These are phyloP conservation scores for Odontesthes bonariensis DNA, from an alignment of 2,113 vertebrate genomes.

Conservation along the genomic window DNA sequence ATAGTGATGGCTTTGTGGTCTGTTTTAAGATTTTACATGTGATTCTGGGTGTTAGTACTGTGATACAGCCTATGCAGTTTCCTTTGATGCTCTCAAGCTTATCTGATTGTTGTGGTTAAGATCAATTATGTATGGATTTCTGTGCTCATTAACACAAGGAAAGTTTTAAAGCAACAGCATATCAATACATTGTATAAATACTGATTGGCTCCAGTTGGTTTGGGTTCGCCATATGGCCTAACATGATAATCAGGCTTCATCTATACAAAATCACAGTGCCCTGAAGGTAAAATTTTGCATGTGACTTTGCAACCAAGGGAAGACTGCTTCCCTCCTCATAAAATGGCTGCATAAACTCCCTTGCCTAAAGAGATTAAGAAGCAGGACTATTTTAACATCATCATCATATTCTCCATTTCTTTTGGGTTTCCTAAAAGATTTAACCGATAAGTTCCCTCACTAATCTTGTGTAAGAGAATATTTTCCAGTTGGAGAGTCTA, in stretches of 20 bases:
- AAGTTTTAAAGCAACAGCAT: not conserved
- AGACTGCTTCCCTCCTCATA: not conserved
- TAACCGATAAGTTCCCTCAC: not conserved
- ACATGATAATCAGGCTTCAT: constrained; percentile 6
- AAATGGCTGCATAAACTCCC: not conserved
- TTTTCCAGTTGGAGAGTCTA: constrained; percentile 22
- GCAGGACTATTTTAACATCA: not conserved
- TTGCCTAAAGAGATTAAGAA: not conserved
- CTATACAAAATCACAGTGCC: not conserved
- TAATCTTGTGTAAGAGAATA: constrained; percentile 11
- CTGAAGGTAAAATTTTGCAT: not conserved
- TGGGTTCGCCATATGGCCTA: not conserved
- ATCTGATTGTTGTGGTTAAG: not conserved
- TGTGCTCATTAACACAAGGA: not conserved
- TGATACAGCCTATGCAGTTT: too few relatives aligned
- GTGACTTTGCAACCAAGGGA: not conserved
- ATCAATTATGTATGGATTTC: not conserved
- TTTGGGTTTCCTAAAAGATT: not conserved
- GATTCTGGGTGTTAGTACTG: too few relatives aligned
- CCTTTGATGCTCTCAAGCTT: not conserved
- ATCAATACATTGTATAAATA: not conserved
- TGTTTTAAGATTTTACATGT: not conserved
- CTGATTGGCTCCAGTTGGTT: not conserved
- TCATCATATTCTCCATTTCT: not conserved
- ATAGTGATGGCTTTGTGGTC: not conserved